These are phyloP conservation scores for Amitus sp. DNA, from an alignment of 2,888 invertebrate species.

Conservation along the genomic window DNA sequence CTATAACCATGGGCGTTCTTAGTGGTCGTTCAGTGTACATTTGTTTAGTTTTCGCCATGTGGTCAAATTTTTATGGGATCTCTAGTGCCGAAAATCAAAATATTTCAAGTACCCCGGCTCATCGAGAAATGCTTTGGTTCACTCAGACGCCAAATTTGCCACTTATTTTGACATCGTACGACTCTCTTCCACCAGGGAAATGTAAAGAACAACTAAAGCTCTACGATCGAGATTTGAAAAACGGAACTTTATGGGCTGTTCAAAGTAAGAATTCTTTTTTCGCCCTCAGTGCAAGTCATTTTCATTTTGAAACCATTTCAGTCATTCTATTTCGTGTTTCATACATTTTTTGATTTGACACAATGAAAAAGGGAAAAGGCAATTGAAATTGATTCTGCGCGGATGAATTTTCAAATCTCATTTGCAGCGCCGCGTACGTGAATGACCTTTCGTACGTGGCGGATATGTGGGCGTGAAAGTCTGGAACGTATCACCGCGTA, in stretches of 20 bases:
- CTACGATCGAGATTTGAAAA: constrained; percentile 46
- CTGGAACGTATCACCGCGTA: too few species aligned
- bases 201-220: constrained; percentile 48
- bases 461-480: neutral
- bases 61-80: neutral
- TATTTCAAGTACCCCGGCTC: neutral
- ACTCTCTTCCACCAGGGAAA: constrained; percentile 44
- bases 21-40: too few species aligned
- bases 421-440: neutral
- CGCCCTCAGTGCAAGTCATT: too few species aligned
- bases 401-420: too few species aligned
- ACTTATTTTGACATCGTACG: constrained; percentile 43
- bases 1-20: too few species aligned
- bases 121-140: constrained; percentile 36
- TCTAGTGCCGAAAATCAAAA: too few species aligned
- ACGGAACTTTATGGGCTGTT: constrained; percentile 54
- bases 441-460: neutral
- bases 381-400: neutral
- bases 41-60: too few species aligned
- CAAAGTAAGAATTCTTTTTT: too few species aligned
- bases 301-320: too few species aligned
- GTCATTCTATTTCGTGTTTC: neutral
- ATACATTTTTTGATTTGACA: neutral
- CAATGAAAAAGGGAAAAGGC: too few species aligned
- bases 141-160: constrained; percentile 46